Percentiles rank a stretch among this genome's conserved stretches.
Evolutionary conservation across 2,797 vertebrate species (phyloP).

Genomic region (Channa striata): DNA sequence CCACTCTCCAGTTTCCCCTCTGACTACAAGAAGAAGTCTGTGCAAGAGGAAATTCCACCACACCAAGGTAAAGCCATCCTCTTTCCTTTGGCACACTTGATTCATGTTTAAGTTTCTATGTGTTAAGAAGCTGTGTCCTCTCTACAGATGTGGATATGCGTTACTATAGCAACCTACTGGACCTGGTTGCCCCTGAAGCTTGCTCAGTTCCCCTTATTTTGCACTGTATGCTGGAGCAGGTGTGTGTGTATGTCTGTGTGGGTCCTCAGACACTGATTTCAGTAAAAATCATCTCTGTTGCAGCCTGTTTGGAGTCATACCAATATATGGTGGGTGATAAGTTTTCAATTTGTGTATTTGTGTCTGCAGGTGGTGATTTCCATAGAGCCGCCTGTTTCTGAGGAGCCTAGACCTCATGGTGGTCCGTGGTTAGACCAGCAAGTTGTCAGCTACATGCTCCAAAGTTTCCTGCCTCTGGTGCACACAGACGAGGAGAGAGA

Average conservation of each 20-base stretch:
- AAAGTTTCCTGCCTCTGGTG: slow-evolving; percentile 84
- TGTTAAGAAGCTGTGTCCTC: slow-evolving; percentile 35
- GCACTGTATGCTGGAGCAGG: slow-evolving; percentile 93
- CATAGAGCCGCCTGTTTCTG: slow-evolving; percentile 70
- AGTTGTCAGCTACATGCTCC: slow-evolving; percentile 81
- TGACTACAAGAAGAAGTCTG: slow-evolving; percentile 76
- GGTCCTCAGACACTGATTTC: not conserved
- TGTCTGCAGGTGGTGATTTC: slow-evolving; percentile 83
- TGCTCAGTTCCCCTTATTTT: slow-evolving; percentile 90
- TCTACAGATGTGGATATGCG: slow-evolving; percentile 85
- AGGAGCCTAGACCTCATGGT: slow-evolving; percentile 43
- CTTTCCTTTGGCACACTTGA: too few relatives aligned
- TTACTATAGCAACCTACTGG: slow-evolving; percentile 88
- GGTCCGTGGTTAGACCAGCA: slow-evolving; percentile 66
- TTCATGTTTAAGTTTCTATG: too few relatives aligned
- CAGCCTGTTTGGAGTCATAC: not conserved
- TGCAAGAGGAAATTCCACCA: slow-evolving; percentile 62
- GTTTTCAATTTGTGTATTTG: slow-evolving; percentile 11
- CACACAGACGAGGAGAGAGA: slow-evolving; percentile 80
- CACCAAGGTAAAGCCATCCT: slow-evolving; percentile 60
- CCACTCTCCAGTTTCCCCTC: not conserved
- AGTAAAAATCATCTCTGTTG: not conserved
- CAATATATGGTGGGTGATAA: too few relatives aligned
- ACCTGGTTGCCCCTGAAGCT: slow-evolving; percentile 85
- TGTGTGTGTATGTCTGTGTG: slow-evolving; percentile 46